Percentiles rank a stretch among this genome's conserved stretches.
Conservation (phyloP, 1,140 invertebrate genomes). For the Mizuhopecten yessoensis region DNA sequence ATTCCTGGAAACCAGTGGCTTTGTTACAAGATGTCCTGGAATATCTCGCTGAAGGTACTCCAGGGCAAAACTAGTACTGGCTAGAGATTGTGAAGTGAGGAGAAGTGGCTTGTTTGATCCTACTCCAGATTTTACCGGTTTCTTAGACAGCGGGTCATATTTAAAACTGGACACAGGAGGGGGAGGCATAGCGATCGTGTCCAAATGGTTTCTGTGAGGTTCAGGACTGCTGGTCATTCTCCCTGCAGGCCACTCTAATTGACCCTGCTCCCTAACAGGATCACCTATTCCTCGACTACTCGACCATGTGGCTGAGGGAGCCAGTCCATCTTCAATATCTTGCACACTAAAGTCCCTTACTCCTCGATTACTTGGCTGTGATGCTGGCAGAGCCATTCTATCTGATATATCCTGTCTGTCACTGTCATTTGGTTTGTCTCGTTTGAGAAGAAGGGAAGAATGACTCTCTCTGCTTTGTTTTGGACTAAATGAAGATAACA, state of each 20-base stretch:
- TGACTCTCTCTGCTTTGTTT: not conserved
- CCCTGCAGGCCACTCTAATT: not conserved
- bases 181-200: constrained; percentile 44
- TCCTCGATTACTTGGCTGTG: not conserved
- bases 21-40: constrained; percentile 50
- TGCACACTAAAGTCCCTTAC: not conserved
- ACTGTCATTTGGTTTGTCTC: not conserved
- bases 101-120: constrained; percentile 56
- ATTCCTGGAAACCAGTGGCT: constrained; percentile 26
- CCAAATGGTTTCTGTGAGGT: not conserved
- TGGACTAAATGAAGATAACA: not conserved
- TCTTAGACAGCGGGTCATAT: constrained; percentile 22
- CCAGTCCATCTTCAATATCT: not conserved
- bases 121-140: constrained; percentile 42
- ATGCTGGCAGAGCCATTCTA: too few relatives aligned
- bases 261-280: not conserved
- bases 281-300: not conserved
- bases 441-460: not conserved
- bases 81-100: constrained; percentile 61
- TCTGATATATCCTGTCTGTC: not conserved
- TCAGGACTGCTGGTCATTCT: constrained; percentile 19
- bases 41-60: constrained; percentile 57
- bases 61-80: constrained; percentile 65
- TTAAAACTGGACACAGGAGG: constrained; percentile 54
- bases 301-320: not conserved